phyloP scores from a whole-genome alignment of 2,797 vertebrate species.

The Rousettus madagascariensis region DNA sequence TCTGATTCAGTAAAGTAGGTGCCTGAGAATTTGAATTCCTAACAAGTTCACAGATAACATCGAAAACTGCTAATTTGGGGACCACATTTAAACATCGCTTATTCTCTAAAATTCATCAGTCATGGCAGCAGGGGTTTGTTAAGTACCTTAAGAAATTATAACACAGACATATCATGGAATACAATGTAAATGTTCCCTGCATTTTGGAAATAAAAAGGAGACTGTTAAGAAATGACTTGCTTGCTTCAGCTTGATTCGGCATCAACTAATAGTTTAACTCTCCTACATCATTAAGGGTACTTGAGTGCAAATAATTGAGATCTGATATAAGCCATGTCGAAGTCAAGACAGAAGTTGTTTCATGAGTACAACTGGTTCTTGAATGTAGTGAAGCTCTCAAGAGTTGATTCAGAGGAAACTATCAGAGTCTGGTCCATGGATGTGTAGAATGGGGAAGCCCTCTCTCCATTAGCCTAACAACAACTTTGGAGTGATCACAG shows the following conservation, averaged over 20 bases:
- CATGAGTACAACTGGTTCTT: neutral
- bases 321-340: neutral
- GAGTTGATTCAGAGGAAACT: conserved; percentile 19
- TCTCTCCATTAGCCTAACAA: neutral
- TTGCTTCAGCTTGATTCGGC: neutral
- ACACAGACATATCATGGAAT: conserved; percentile 28
- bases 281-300: neutral
- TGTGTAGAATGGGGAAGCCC: neutral
- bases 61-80: conserved; percentile 22
- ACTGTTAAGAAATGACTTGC: neutral
- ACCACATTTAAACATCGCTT: conserved; percentile 28
- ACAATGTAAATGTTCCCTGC: conserved; percentile 6
- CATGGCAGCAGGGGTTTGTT: neutral
- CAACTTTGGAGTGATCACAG: neutral
- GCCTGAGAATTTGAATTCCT: conserved; percentile 52
- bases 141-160: conserved; percentile 56
- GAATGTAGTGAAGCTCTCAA: neutral
- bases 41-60: conserved; percentile 15
- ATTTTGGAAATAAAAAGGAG: conserved; percentile 36
- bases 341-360: neutral
- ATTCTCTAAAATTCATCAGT: conserved; percentile 50
- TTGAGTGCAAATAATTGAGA: neutral
- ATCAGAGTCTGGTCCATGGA: neutral
- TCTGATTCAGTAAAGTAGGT: neutral
- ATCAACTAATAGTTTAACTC: neutral